phyloP scores from a whole-genome alignment of 1,140 invertebrate genomes.

The Drusus annulatus region DNA sequence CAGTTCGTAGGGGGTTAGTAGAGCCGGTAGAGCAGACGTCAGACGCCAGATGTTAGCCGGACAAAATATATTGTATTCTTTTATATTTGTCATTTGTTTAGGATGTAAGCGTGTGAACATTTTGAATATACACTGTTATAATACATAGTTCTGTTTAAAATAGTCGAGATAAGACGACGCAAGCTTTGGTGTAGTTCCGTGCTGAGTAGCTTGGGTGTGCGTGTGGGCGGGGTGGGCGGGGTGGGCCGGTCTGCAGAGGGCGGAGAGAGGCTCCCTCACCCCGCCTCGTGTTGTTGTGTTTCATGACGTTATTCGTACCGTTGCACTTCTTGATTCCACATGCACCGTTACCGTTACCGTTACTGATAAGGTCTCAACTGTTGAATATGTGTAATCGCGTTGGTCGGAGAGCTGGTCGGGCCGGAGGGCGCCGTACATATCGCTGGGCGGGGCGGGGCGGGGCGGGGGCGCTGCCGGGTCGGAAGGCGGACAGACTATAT shows the following conservation, averaged over 20 bases:
- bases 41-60: background rate
- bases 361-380: constrained; percentile 41
- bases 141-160: constrained; percentile 33
- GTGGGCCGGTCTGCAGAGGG: background rate
- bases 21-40: background rate
- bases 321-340: constrained; percentile 58
- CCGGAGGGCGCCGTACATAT: too few relatives aligned
- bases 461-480: background rate
- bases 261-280: constrained; percentile 17
- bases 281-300: constrained; percentile 57
- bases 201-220: too few relatives aligned
- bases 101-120: constrained; percentile 48
- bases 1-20: background rate
- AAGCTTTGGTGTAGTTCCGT: background rate
- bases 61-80: constrained; percentile 13
- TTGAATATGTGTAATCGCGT: constrained; percentile 40
- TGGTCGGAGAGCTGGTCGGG: background rate
- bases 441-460: background rate
- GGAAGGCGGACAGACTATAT: too few relatives aligned
- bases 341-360: constrained; percentile 40
- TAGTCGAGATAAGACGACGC: constrained; percentile 21
- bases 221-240: too few relatives aligned
- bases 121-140: constrained; percentile 47
- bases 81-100: constrained; percentile 47
- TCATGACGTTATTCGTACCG: constrained; percentile 55